A percentile compares a stretch with the other conserved stretches of the same genome.
Conservation (phyloP, 2,888 invertebrate genomes). For the Argyresthia goedartella region DNA sequence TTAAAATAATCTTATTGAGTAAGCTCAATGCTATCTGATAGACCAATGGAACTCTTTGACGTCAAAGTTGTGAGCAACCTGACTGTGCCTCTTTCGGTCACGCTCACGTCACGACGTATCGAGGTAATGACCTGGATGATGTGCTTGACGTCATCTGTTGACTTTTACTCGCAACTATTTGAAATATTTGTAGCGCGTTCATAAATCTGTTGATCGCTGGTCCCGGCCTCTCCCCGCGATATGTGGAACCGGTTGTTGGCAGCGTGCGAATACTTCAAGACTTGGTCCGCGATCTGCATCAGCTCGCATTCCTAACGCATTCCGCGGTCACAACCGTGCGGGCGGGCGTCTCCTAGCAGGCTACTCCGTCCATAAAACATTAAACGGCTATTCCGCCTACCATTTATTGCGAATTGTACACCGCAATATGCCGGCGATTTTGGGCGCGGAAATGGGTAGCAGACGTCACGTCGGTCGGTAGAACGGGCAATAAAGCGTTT, state of each 20-base stretch:
- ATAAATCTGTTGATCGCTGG: background rate
- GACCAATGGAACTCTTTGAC: no score
- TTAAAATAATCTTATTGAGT: no score
- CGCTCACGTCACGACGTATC: no score
- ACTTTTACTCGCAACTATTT: no score
- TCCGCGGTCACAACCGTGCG: conserved; percentile 26
- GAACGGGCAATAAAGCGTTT: conserved; percentile 30
- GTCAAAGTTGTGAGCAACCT: no score
- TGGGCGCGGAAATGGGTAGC: conserved; percentile 17
- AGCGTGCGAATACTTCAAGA: conserved; percentile 21
- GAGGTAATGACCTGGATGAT: no score
- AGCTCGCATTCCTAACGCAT: conserved; percentile 49
- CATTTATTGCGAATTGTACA: background rate
- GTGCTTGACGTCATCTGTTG: no score
- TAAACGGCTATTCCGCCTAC: background rate
- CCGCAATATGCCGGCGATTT: background rate
- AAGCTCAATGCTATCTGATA: no score
- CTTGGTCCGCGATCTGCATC: conserved; percentile 32
- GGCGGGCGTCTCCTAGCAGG: conserved; percentile 5
- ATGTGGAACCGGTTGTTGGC: background rate
- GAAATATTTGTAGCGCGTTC: no score
- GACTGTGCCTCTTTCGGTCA: no score
- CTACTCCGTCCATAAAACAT: background rate
- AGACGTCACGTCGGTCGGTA: conserved; percentile 13
- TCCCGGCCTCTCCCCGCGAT: background rate